Conservation (phyloP, 2,888 invertebrate species). For the Muscina levida region DNA sequence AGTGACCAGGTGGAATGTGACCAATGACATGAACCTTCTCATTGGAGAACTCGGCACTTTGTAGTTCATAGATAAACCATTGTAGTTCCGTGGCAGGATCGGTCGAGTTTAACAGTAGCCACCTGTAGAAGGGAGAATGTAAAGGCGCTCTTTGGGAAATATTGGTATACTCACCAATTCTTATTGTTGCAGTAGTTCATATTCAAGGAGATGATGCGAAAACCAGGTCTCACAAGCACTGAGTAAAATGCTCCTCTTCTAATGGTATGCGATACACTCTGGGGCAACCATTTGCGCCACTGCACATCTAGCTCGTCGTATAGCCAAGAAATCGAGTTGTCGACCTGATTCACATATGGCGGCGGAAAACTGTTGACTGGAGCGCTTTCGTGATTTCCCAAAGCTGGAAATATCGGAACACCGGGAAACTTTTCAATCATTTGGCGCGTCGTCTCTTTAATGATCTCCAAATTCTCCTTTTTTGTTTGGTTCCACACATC, state of each 20-base stretch:
- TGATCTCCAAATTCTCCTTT: conserved; percentile 91
- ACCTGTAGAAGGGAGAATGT: conserved; percentile 76
- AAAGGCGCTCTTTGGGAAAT: neutral
- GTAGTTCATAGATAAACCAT: conserved; percentile 96
- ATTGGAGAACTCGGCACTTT: conserved; percentile 94
- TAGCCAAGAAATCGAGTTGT: conserved; percentile 93
- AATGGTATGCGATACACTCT: conserved; percentile 91
- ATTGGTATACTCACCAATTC: conserved; percentile 85
- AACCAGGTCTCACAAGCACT: conserved; percentile 92
- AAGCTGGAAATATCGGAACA: conserved; percentile 94
- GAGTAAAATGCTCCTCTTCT: conserved; percentile 95
- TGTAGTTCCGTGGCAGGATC: conserved; percentile 97
- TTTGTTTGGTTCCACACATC: conserved; percentile 97
- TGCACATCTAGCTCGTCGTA: conserved; percentile 93
- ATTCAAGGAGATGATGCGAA: conserved; percentile 95
- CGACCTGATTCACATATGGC: conserved; percentile 89
- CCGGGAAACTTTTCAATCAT: conserved; percentile 94
- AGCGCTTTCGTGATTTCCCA: conserved; percentile 98
- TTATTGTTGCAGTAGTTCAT: conserved; percentile 98
- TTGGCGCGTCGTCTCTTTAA: conserved; percentile 91
- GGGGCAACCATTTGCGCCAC: conserved; percentile 95
- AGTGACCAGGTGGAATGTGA: conserved; percentile 97
- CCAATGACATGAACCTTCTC: conserved; percentile 99
- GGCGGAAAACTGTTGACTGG: conserved; percentile 97
- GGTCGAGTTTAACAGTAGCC: conserved; percentile 95